phyloP scores from a whole-genome alignment of 2,797 vertebrate species.

The Antrozous pallidus region DNA sequence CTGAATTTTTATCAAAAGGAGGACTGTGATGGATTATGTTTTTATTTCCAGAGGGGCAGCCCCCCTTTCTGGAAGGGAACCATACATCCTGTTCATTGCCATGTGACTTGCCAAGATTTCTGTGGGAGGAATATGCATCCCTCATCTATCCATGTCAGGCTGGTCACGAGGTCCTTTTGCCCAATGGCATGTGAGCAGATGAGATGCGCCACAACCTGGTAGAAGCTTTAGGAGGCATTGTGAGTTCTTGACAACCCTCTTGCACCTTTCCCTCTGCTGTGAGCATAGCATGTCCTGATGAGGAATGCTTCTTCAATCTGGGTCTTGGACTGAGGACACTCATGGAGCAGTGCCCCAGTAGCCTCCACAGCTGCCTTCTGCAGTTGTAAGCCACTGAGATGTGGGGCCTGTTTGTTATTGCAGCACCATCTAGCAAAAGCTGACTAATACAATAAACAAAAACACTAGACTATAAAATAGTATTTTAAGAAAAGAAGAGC shows the following conservation, averaged over 20 bases:
- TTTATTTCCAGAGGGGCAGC: background rate
- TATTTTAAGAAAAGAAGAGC: background rate
- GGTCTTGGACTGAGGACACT: background rate
- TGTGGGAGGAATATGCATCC: background rate
- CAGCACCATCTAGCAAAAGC: background rate
- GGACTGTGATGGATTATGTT: background rate
- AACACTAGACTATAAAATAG: background rate
- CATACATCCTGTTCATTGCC: background rate
- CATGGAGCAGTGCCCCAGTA: background rate
- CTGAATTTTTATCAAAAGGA: conserved; percentile 4
- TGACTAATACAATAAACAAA: background rate
- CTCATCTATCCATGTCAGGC: background rate
- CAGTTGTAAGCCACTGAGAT: background rate
- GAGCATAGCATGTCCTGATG: background rate
- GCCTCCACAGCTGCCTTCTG: background rate
- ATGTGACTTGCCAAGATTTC: background rate
- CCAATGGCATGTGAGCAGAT: background rate
- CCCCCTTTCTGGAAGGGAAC: background rate
- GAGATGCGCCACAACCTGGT: too few relatives aligned
- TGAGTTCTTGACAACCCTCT: background rate
- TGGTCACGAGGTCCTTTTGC: background rate
- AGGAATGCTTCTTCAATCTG: background rate
- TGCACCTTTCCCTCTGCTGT: background rate
- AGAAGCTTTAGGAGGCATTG: too few relatives aligned
- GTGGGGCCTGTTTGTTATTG: background rate